Evolutionary conservation across 2,113 vertebrate genomes (phyloP).

Genomic region (Pseudonaja textilis): DNA sequence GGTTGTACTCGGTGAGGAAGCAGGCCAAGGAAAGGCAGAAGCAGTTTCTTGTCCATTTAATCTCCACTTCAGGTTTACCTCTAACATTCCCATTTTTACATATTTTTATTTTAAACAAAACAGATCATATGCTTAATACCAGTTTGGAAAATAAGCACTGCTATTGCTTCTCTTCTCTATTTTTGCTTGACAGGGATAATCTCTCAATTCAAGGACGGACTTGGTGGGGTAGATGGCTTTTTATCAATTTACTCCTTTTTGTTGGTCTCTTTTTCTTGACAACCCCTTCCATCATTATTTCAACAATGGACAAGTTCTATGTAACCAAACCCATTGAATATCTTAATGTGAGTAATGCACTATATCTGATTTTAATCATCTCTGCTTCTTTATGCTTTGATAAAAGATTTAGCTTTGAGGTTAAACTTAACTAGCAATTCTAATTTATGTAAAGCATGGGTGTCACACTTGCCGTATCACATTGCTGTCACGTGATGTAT

Average conservation of each 20-base stretch:
- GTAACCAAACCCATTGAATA: constrained; percentile 89
- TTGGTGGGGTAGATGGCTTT: constrained; percentile 83
- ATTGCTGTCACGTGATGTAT: too few relatives aligned
- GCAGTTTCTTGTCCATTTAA: background rate
- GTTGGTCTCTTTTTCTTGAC: constrained; percentile 92
- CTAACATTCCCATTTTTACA: background rate
- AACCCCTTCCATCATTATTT: constrained; percentile 92
- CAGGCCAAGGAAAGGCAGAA: background rate
- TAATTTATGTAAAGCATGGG: background rate
- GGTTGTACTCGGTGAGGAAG: background rate
- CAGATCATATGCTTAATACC: background rate
- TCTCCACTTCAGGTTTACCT: background rate
- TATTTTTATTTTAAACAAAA: background rate
- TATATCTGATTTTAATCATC: constrained; percentile 1
- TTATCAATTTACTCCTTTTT: constrained; percentile 83
- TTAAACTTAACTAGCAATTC: background rate
- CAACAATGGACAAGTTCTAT: constrained; percentile 91
- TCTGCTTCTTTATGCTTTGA: background rate
- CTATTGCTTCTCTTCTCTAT: background rate
- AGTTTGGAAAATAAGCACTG: background rate
- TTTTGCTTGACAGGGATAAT: constrained; percentile 78
- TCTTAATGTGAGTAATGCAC: constrained; percentile 82
- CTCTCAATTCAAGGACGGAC: constrained; percentile 79
- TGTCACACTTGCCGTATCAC: too few relatives aligned
- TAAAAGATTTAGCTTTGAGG: background rate